Base-by-base conservation (phyloP, 2,113 vertebrate species). In the Deroptyus accipitrinus region DNA sequence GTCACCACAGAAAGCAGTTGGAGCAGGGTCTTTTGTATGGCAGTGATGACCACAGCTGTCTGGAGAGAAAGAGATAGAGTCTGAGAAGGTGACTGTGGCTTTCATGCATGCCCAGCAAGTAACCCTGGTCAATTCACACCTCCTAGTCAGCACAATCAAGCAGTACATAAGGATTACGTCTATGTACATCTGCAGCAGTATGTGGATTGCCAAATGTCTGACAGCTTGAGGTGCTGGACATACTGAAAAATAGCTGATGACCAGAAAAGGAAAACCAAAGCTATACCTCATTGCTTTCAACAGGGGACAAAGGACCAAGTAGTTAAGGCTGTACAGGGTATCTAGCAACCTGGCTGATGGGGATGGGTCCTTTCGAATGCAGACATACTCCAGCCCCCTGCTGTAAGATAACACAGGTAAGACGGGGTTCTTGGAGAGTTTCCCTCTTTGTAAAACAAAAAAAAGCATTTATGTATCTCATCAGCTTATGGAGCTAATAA, bases 61-160 rank as follows among this genome's bases (percentile, higher is more conserved):
- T 84, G 52, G n/a, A n/a, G 41, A 54, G 46, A 24, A 11, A 67
- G 42, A 46, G 62, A 63, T 5, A 25, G 62, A 54, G 41, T 2
- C 44, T 25, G 25, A 44, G 85, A 69, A 66, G 79, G 44, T 57
- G 23, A 35, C 28, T 3, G 15, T 15, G 66, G 31, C 64, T 89
- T 52, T 42, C 35, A 37, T 2, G 7, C 7, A 3, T 0, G 2
- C 35, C 30, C 11, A 41, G 48, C 0, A 0, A 30, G 49, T 18
- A 35, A 24, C 52, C 30, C 46, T 42, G 37, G 20, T 42, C 66
- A 55, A 1, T 14, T 69, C 88, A 48, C 44, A 24, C 18, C 27
- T 72, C 57, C 27, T 42, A 15, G 44, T 37, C 42, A 35, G 59
- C 35, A 30, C 0, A 0, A 10, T 1, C 31, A 37, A 31, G 16